Base-by-base conservation (phyloP, 1,140 invertebrate species). In the Coelopa frigida region DNA sequence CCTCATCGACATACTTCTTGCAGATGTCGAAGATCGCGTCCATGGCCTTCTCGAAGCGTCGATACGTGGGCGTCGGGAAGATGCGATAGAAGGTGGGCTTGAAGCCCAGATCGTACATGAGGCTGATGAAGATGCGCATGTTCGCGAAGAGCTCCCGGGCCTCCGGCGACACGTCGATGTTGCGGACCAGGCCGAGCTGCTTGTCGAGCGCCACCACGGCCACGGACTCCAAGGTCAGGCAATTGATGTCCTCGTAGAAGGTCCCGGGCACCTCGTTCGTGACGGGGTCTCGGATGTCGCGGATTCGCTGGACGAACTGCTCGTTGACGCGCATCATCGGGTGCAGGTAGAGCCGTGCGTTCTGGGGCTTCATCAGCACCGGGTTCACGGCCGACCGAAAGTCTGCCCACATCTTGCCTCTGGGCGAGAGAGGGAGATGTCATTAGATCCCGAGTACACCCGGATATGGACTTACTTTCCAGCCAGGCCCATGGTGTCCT, bases 191-290 rank as follows among this genome's bases (percentile, higher is more conserved):
- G 61, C 56, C 81, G 2, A 89, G 64, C 10, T 82, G 72, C 8
- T 73, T 73, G 21, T 87, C 81, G 14, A 88, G 61, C 12, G 83
- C 82, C 2, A 89, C 76, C 1, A 77, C 70, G 2, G 74, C 78
- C 20, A 87, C 81, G 0, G 80, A 83, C 62, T 88, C 84, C 17
- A 87, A 58, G 5, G 82, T 66, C 76, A 83, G 79, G 58, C 81
- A 77, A 46, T 82, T 80, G 46, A 85, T 71, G 56, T 83, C 81
- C 31, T 75, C 74, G 14, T 74, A 70, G 57, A 84, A 82, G 48
- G 76, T 71, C 2, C 56, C 63, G 0, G 76, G 75, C 53, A 84
- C 68, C 63, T 79, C 76, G 46, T 73, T 46, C 4, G 40, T 76
- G 11, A 72, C 65, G 15, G 72, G 61, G 53, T 79, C 67, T 22